These are phyloP conservation scores for Tetramorium simillimum DNA, from an alignment of 1,140 invertebrate species.

Conservation along the genomic window DNA sequence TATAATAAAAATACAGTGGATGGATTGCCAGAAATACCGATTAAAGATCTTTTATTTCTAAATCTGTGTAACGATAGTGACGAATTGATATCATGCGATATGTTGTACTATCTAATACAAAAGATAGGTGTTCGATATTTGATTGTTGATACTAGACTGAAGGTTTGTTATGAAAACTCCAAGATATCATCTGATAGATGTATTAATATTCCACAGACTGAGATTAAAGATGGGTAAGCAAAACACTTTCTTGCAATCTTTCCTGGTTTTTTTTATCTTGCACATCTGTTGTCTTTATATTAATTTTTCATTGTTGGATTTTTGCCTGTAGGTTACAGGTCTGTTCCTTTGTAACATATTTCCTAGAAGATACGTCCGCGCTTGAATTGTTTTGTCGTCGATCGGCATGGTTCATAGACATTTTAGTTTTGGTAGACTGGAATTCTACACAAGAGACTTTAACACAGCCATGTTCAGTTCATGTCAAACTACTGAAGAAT, in stretches of 20 bases:
- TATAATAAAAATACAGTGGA: background rate
- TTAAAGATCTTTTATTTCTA: conserved; percentile 82
- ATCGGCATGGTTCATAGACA: conserved; percentile 88
- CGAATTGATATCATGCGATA: conserved; percentile 84
- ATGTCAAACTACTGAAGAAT: conserved; percentile 87
- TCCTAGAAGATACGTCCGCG: conserved; percentile 86
- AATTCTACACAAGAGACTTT: conserved; percentile 86
- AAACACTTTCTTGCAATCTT: conserved; percentile 80
- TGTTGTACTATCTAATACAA: conserved; percentile 88
- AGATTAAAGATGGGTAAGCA: conserved; percentile 89
- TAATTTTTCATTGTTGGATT: background rate
- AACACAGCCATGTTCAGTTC: conserved; percentile 79
- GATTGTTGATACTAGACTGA: conserved; percentile 90
- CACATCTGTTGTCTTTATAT: background rate
- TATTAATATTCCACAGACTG: conserved; percentile 91
- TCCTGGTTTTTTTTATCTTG: conserved; percentile 83
- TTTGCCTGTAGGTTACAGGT: conserved; percentile 68
- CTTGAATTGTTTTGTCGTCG: conserved; percentile 87
- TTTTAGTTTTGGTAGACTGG: conserved; percentile 92
- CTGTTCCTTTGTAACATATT: conserved; percentile 62
- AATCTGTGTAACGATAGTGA: conserved; percentile 41
- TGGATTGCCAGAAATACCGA: conserved; percentile 79
- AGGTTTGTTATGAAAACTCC: conserved; percentile 88
- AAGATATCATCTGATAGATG: conserved; percentile 88
- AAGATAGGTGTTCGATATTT: conserved; percentile 88